phyloP scores from a whole-genome alignment of 2,113 vertebrate genomes.

The Anguilla rostrata region DNA sequence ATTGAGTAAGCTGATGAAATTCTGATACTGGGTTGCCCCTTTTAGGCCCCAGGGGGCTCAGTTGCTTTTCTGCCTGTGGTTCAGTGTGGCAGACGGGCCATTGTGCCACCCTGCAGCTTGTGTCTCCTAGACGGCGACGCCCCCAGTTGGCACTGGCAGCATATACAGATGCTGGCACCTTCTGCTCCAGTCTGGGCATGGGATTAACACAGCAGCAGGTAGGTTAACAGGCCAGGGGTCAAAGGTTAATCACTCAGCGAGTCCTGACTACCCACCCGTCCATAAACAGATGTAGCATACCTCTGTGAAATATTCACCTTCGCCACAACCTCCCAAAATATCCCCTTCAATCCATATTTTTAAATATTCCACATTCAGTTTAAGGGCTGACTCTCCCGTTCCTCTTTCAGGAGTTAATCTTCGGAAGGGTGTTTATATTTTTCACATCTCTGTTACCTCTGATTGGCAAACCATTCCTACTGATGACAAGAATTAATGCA shows the following conservation, averaged over 20 bases:
- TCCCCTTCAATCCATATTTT: neutral
- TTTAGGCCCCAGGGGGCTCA: neutral
- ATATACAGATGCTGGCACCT: neutral
- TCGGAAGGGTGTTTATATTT: neutral
- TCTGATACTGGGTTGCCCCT: neutral
- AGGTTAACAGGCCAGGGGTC: neutral
- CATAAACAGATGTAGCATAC: neutral
- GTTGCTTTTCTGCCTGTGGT: neutral
- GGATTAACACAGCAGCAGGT: neutral
- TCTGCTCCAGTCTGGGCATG: neutral
- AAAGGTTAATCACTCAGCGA: constrained; percentile 19
- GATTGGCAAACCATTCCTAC: too few relatives aligned
- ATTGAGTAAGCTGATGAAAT: neutral
- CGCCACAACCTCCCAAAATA: neutral
- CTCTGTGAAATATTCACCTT: neutral
- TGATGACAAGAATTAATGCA: too few relatives aligned
- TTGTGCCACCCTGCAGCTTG: neutral
- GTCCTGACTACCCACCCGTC: neutral
- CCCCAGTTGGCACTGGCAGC: constrained; percentile 10
- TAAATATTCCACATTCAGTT: neutral
- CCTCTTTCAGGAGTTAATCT: neutral
- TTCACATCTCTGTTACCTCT: neutral
- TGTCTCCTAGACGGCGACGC: neutral
- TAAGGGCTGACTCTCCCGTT: neutral
- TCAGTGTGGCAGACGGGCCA: neutral